Conservation (phyloP, 2,113 vertebrate species). For the Elachura formosa region DNA sequence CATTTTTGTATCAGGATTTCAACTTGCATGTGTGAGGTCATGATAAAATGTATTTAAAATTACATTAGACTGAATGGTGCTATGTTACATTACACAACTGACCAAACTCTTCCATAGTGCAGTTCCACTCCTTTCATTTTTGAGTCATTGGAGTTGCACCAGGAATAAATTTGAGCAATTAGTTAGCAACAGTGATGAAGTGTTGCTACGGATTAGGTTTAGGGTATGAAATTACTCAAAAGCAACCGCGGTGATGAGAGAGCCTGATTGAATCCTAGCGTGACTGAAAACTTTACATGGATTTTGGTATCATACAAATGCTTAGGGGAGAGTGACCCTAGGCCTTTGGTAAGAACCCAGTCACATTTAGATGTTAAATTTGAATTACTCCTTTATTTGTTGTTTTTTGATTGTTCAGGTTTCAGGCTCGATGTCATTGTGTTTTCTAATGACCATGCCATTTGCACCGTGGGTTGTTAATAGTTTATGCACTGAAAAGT, state of each 20-base stretch:
- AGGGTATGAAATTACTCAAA: neutral
- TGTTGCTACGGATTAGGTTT: neutral
- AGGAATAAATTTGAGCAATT: neutral
- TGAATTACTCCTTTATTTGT: neutral
- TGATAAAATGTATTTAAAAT: slow-evolving; percentile 51
- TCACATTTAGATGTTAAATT: neutral
- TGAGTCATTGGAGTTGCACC: neutral
- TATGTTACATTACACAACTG: neutral
- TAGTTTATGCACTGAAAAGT: slow-evolving; percentile 50
- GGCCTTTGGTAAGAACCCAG: neutral
- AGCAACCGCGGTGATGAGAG: neutral
- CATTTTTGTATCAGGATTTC: slow-evolving; percentile 38
- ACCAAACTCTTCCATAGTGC: slow-evolving; percentile 23
- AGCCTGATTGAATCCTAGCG: neutral
- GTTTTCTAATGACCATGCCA: neutral
- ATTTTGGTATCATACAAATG: neutral
- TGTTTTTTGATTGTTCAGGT: neutral
- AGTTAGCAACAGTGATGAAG: neutral
- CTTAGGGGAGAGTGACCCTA: neutral
- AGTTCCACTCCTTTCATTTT: neutral
- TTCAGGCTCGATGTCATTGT: slow-evolving; percentile 1
- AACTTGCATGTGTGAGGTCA: slow-evolving; percentile 55
- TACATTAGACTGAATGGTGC: slow-evolving; percentile 28
- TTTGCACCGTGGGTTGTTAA: slow-evolving; percentile 35
- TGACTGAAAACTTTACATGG: neutral